Evolutionary conservation across 1,140 invertebrate species (phyloP).

Genomic region (Drosophila simulans): DNA sequence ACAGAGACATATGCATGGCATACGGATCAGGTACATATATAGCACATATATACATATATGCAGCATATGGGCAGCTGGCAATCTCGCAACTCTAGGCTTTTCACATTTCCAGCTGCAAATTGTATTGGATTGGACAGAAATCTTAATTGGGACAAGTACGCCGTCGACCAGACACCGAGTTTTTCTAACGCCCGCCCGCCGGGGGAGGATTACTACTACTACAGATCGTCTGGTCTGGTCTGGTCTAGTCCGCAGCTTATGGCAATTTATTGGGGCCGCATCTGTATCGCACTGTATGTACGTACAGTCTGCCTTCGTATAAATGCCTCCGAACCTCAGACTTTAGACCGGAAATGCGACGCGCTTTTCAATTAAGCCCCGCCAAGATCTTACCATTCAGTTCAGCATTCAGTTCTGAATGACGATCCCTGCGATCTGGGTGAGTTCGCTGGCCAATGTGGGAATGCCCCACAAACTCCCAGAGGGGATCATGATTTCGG

Average conservation of each 20-base stretch:
- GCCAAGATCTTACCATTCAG: slow-evolving; percentile 17
- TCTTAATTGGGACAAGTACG: slow-evolving; percentile 80
- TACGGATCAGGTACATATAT: slow-evolving; percentile 14
- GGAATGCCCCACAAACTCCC: slow-evolving; percentile 12
- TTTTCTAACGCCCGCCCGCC: slow-evolving; percentile 10
- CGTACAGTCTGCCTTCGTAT: slow-evolving; percentile 29
- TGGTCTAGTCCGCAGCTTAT: slow-evolving; percentile 36
- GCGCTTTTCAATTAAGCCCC: slow-evolving; percentile 76
- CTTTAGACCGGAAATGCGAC: slow-evolving; percentile 70
- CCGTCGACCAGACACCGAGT: slow-evolving; percentile 33
- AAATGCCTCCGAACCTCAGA: slow-evolving; percentile 7
- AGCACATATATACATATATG: slow-evolving; percentile 5
- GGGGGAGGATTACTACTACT: slow-evolving; percentile 29
- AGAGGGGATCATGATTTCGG: neutral
- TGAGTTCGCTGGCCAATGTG: slow-evolving; percentile 9
- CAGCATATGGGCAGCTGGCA: slow-evolving; percentile 1
- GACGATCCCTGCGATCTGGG: neutral
- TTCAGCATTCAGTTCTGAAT: neutral
- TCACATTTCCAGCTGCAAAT: slow-evolving; percentile 37
- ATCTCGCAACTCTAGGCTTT: slow-evolving; percentile 57
- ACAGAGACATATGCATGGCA: neutral
- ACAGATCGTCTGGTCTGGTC: neutral
- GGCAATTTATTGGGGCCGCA: slow-evolving; percentile 69
- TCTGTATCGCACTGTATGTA: neutral
- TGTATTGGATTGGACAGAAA: slow-evolving; percentile 73